Percentiles rank a stretch among this genome's conserved stretches.
Evolutionary conservation across 1,140 invertebrate genomes (phyloP).

Genomic region (Phocides pigmalion): DNA sequence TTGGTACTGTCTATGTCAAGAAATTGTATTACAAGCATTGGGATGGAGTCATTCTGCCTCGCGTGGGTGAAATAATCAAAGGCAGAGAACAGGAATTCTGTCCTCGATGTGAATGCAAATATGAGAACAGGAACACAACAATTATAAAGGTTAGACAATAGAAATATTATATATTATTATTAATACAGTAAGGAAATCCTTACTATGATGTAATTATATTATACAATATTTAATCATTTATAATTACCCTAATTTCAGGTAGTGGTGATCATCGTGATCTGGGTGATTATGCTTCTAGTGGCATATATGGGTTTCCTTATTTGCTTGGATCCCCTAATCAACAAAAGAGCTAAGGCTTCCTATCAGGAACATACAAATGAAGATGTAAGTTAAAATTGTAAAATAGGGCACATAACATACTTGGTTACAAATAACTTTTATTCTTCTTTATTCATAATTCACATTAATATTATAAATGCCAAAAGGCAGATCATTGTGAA

Average conservation of each 20-base stretch:
- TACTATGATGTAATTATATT: no score
- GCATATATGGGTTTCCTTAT: constrained; percentile 99
- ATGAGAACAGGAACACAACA: constrained; percentile 97
- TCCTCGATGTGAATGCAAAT: constrained; percentile 97
- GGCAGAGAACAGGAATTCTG: constrained; percentile 95
- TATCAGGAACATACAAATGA: constrained; percentile 99
- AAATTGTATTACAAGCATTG: no score
- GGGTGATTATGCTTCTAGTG: constrained; percentile 97
- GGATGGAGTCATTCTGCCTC: constrained; percentile 93
- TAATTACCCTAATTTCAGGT: constrained; percentile 83
- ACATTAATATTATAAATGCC: no score
- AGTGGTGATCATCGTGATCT: constrained; percentile 99
- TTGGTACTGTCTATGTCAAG: no score
- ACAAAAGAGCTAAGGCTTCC: constrained; percentile 92
- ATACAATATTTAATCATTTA: no score
- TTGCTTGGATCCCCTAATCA: constrained; percentile 97
- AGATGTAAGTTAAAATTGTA: constrained; percentile 90
- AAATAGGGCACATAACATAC: no score
- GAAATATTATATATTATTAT: no score
- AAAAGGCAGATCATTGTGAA: no score
- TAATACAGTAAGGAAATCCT: no score
- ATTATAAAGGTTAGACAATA: constrained; percentile 92
- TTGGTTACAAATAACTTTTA: no score
- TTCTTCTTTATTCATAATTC: no score
- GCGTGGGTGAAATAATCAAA: constrained; percentile 88